Percentiles rank a stretch among this genome's conserved stretches.
Evolutionary conservation across 2,113 vertebrate genomes (phyloP).

Genomic region (Irena cyanogastra): DNA sequence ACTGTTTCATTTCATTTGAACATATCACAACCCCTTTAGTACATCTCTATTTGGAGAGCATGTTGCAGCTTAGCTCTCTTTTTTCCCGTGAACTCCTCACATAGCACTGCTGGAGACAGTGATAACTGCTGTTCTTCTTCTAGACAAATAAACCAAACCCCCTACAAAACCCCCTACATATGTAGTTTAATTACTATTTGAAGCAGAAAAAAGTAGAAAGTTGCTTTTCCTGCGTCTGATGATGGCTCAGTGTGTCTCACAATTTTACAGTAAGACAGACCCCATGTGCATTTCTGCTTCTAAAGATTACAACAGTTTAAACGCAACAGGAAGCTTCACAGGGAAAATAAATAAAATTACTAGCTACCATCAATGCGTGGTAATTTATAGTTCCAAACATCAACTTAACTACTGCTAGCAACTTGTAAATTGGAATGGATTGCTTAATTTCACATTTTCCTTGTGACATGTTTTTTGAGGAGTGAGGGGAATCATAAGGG

Average conservation of each 20-base stretch:
- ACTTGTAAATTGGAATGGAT: slow-evolving; percentile 48
- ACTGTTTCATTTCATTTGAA: not conserved
- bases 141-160: not conserved
- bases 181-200: not conserved
- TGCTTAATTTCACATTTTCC: slow-evolving; percentile 23
- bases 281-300: not conserved
- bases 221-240: not conserved
- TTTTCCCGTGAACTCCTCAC: not conserved
- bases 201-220: not conserved
- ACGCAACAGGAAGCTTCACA: slow-evolving; percentile 42
- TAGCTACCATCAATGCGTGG: slow-evolving; percentile 5
- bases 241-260: not conserved
- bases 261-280: slow-evolving; percentile 22
- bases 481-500: not conserved
- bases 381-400: slow-evolving; percentile 33
- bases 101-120: not conserved
- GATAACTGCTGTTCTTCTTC: not conserved
- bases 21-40: not conserved
- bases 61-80: not conserved
- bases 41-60: not conserved
- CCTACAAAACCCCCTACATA: not conserved
- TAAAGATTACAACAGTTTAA: slow-evolving; percentile 48
- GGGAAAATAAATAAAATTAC: slow-evolving; percentile 27
- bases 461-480: not conserved
- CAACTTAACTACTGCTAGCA: slow-evolving; percentile 7